A percentile compares a stretch with the other conserved stretches of the same genome.
Conservation (phyloP, 2,888 invertebrate genomes). For the Strigamia maritima region DNA sequence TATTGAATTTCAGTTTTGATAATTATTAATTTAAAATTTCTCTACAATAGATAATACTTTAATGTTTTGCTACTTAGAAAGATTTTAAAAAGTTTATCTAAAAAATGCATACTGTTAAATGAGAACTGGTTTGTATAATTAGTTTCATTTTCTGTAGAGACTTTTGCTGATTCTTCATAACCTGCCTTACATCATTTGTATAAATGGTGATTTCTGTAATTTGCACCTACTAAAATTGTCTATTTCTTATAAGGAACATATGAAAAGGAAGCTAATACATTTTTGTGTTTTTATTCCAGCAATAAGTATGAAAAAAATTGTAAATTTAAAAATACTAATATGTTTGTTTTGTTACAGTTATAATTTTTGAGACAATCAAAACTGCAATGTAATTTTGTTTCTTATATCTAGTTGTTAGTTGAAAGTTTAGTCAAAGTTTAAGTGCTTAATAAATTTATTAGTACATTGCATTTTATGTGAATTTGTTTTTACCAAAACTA, state of each 20-base stretch:
- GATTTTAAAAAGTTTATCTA: neutral
- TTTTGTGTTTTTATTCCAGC: slow-evolving; percentile 1
- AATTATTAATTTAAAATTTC: neutral
- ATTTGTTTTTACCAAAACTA: neutral
- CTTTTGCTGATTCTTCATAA: neutral
- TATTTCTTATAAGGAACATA: neutral
- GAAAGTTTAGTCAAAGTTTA: neutral
- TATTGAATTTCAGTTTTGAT: neutral
- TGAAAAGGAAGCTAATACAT: neutral
- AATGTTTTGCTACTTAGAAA: neutral
- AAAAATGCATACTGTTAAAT: neutral
- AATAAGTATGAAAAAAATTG: neutral
- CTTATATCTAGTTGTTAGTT: neutral
- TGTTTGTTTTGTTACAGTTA: neutral
- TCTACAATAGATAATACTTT: neutral
- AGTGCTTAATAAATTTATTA: slow-evolving; percentile 17
- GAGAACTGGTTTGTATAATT: neutral
- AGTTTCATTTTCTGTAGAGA: neutral
- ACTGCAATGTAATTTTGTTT: neutral
- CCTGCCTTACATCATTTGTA: neutral
- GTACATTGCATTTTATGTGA: neutral
- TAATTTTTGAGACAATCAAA: slow-evolving; percentile 16
- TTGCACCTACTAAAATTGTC: neutral
- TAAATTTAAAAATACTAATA: neutral
- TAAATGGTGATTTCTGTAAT: neutral